Evolutionary conservation across 2,797 vertebrate genomes (phyloP).

Genomic region (Meda fulgida): DNA sequence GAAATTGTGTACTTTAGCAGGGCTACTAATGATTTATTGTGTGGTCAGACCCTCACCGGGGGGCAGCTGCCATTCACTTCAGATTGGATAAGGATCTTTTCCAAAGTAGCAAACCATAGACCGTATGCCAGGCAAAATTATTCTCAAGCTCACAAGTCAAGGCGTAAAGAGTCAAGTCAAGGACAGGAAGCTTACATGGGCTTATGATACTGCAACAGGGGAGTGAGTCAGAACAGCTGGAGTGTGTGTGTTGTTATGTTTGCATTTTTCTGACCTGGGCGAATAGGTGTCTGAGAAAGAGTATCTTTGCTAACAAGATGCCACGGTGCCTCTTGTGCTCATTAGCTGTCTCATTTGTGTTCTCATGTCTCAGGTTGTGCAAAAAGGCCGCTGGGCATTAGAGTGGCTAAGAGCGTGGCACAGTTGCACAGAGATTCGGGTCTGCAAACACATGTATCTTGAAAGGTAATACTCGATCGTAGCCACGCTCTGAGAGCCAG

Average conservation of each 20-base stretch:
- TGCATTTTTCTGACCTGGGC: constrained; percentile 36
- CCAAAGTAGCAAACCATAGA: constrained; percentile 39
- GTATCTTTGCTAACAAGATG: constrained; percentile 55
- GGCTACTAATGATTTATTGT: constrained; percentile 60
- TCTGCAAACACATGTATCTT: constrained; percentile 35
- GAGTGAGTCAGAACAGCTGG: constrained; percentile 30
- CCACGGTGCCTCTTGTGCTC: constrained; percentile 58
- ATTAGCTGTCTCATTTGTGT: constrained; percentile 68
- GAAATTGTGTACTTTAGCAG: constrained; percentile 46
- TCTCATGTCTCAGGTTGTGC: constrained; percentile 57
- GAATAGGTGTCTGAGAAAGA: constrained; percentile 47
- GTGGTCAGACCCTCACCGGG: constrained; percentile 39
- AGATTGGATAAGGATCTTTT: constrained; percentile 43
- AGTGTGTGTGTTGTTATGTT: constrained; percentile 42
- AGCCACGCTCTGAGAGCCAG: not conserved
- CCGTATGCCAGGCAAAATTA: constrained; percentile 45
- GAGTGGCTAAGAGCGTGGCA: constrained; percentile 46
- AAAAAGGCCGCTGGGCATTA: constrained; percentile 61
- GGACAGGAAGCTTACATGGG: constrained; percentile 50
- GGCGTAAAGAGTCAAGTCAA: constrained; percentile 52
- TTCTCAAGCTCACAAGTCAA: constrained; percentile 47
- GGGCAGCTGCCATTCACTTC: constrained; percentile 40
- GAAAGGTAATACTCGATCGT: constrained; percentile 13
- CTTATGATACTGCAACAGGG: constrained; percentile 36
- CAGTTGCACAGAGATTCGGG: not conserved